Percentiles rank a stretch among this genome's conserved stretches.
Conservation (phyloP, 1,140 invertebrate species). For the Agrypnia vestita region DNA sequence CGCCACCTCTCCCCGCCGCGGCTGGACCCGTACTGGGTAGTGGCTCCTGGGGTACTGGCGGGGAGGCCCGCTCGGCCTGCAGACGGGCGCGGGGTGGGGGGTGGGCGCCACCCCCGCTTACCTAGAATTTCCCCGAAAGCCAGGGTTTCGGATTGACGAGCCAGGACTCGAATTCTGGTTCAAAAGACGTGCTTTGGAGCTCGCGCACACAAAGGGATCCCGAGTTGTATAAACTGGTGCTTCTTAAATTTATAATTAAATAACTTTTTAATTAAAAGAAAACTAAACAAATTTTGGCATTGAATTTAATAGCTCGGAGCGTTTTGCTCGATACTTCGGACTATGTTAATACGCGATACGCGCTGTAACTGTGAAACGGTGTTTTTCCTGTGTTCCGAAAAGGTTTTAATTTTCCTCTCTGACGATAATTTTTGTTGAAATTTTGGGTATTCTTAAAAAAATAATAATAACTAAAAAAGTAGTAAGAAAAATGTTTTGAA, state of each 20-base stretch:
- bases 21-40: slow-evolving; percentile 27
- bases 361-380: too few relatives aligned
- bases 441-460: too few relatives aligned
- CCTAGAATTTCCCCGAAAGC: slow-evolving; percentile 43
- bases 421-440: too few relatives aligned
- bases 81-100: slow-evolving; percentile 13
- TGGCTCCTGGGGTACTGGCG: not conserved
- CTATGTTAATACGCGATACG: too few relatives aligned
- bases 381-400: too few relatives aligned
- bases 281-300: too few relatives aligned
- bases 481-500: too few relatives aligned
- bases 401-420: too few relatives aligned
- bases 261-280: too few relatives aligned
- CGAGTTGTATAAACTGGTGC: not conserved
- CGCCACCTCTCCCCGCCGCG: slow-evolving; percentile 41
- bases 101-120: slow-evolving; percentile 24
- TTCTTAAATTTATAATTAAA: not conserved
- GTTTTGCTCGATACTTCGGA: too few relatives aligned
- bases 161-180: slow-evolving; percentile 42
- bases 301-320: too few relatives aligned
- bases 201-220: slow-evolving; percentile 13
- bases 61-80: slow-evolving; percentile 3
- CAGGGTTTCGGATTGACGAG: slow-evolving; percentile 47
- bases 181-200: slow-evolving; percentile 22
- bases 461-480: too few relatives aligned